Conservation (phyloP, 2,797 vertebrate genomes). For the Masticophis lateralis region DNA sequence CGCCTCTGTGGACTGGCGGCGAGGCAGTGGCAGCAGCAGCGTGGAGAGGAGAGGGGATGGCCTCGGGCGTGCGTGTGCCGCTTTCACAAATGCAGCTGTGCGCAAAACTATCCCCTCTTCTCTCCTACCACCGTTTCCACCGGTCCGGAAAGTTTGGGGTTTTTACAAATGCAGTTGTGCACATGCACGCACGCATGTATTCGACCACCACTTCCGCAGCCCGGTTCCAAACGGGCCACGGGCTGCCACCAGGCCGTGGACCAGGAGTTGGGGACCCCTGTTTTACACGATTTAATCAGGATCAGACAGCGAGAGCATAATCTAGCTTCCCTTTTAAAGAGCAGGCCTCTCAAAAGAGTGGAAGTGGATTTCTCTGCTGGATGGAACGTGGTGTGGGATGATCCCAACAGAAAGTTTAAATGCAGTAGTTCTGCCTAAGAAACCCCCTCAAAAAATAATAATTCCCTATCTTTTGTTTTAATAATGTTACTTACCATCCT, state of each 20-base stretch:
- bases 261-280: neutral
- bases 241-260: neutral
- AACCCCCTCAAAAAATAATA: neutral
- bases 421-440: neutral
- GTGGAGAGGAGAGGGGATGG: neutral
- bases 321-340: neutral
- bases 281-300: neutral
- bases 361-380: neutral
- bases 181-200: fast-evolving
- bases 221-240: fast-evolving
- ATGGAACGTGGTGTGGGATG: neutral
- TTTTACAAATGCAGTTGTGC: neutral
- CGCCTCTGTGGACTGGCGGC: too few relatives aligned
- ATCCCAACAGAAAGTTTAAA: neutral
- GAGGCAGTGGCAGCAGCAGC: fast-evolving
- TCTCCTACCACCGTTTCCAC: neutral
- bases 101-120: neutral
- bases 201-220: neutral
- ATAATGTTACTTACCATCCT: neutral
- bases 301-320: neutral
- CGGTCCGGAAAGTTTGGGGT: neutral
- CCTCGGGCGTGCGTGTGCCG: fast-evolving
- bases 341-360: neutral
- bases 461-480: neutral
- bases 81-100: neutral